Evolutionary conservation across 1,140 invertebrate genomes (phyloP).

Genomic region (Stegodyphus dumicola): DNA sequence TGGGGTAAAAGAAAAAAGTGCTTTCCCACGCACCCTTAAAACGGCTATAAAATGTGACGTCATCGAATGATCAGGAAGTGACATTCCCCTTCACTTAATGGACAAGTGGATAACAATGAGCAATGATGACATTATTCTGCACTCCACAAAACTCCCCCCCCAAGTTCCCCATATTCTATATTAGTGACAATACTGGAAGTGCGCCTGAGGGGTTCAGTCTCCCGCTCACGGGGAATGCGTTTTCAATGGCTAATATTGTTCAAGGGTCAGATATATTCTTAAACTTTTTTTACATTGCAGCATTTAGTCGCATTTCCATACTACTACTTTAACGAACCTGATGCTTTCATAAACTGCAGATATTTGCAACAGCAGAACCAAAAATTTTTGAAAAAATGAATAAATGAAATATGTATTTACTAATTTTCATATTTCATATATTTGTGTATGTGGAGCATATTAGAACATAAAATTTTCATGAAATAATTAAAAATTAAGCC

Average conservation of each 20-base stretch:
- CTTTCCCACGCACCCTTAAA: not conserved
- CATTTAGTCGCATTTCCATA: too few species aligned
- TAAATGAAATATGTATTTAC: too few species aligned
- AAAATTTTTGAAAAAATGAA: too few species aligned
- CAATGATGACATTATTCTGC: conserved; percentile 56
- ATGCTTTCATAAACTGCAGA: too few species aligned
- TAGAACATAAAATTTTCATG: too few species aligned
- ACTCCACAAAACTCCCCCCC: conserved; percentile 18
- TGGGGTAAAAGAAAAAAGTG: not conserved
- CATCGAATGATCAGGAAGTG: not conserved
- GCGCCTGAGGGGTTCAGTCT: not conserved
- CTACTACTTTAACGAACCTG: too few species aligned
- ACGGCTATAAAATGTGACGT: not conserved
- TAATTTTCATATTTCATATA: too few species aligned
- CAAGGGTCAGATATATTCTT: too few species aligned
- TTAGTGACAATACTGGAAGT: not conserved
- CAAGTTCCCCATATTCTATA: not conserved
- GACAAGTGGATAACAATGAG: conserved; percentile 53
- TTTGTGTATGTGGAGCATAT: too few species aligned
- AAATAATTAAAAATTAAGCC: too few species aligned
- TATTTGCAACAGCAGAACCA: too few species aligned
- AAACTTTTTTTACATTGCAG: too few species aligned
- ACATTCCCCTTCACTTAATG: conserved; percentile 37
- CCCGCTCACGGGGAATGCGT: not conserved
- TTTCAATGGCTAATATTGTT: not conserved